Conservation (phyloP, 2,888 invertebrate species). For the Ethmia dodecea region DNA sequence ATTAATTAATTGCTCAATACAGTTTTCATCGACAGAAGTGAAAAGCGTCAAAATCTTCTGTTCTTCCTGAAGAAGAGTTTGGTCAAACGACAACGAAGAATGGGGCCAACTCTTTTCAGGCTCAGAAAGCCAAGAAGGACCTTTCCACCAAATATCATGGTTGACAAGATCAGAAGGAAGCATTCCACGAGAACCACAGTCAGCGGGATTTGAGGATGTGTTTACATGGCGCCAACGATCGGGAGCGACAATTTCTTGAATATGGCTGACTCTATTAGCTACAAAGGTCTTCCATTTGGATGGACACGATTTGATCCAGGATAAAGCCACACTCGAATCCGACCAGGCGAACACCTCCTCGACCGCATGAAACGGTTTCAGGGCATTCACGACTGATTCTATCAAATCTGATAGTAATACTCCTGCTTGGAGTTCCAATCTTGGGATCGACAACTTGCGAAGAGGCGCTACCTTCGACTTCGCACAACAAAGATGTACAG, state of each 20-base stretch:
- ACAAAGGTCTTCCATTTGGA: conserved; percentile 8
- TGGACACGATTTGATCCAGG: conserved; percentile 12
- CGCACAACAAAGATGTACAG: too few relatives aligned
- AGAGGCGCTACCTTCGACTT: too few relatives aligned
- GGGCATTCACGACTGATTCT: neutral
- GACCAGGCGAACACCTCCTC: neutral
- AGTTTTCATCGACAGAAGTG: too few relatives aligned
- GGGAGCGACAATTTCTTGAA: neutral
- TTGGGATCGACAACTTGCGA: too few relatives aligned
- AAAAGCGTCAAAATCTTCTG: too few relatives aligned
- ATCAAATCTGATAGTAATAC: neutral
- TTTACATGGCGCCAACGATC: neutral
- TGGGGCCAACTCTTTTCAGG: too few relatives aligned
- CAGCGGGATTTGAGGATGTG: neutral
- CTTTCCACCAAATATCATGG: neutral
- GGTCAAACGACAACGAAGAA: too few relatives aligned
- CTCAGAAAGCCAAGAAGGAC: neutral
- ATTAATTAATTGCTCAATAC: too few relatives aligned
- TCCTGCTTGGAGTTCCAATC: neutral
- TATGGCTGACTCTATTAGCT: neutral
- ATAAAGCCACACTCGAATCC: neutral
- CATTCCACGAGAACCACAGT: neutral
- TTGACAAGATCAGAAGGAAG: neutral
- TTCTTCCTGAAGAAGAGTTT: too few relatives aligned
- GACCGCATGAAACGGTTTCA: neutral